phyloP scores from a whole-genome alignment of 2,113 vertebrate species.

The Puffinus mauretanicus region DNA sequence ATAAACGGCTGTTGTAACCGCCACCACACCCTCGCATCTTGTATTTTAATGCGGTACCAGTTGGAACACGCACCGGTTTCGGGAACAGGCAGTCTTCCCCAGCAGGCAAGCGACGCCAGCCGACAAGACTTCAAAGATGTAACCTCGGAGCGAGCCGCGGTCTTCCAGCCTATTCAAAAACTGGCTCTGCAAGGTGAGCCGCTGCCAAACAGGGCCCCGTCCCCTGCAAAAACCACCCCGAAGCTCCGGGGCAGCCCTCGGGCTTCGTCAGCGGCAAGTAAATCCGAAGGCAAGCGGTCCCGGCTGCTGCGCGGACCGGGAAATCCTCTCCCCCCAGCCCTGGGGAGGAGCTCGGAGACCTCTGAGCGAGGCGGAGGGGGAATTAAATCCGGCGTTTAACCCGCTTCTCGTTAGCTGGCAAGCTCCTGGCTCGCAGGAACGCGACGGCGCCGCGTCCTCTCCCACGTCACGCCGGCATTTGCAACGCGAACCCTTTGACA shows the following conservation, averaged over 20 bases:
- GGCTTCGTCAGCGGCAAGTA: not conserved
- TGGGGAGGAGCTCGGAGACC: not conserved
- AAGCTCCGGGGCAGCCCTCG: not conserved
- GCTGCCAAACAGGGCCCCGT: not conserved
- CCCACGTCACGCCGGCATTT: not conserved
- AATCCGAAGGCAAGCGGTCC: too few relatives aligned
- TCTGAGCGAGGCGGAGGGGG: not conserved
- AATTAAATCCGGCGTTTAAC: not conserved
- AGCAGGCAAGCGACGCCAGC: not conserved
- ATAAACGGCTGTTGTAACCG: not conserved
- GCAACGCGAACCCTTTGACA: not conserved
- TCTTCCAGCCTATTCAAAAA: not conserved
- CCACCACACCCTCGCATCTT: not conserved
- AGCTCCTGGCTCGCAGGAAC: not conserved
- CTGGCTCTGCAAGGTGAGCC: not conserved
- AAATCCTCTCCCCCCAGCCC: not conserved
- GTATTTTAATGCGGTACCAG: not conserved
- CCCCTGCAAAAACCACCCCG: too few relatives aligned
- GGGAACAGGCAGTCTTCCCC: not conserved
- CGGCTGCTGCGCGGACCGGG: not conserved
- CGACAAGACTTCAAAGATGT: not conserved
- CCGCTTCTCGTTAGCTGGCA: not conserved
- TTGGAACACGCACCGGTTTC: not conserved
- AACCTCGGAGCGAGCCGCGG: too few relatives aligned
- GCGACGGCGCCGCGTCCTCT: not conserved